Evolutionary conservation across 2,888 invertebrate species (phyloP).

Genomic region (Synergus laeviventris): DNA sequence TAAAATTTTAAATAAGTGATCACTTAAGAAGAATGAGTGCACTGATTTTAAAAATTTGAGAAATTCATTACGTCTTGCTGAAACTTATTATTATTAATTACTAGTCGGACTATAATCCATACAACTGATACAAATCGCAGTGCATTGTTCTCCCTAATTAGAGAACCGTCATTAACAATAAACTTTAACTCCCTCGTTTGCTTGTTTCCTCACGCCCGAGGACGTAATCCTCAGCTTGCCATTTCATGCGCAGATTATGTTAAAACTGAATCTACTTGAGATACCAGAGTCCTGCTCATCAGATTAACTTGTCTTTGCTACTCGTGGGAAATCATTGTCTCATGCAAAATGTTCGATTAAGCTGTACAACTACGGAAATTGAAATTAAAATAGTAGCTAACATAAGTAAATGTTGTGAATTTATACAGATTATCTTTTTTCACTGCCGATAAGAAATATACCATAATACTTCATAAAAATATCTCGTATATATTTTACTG

Average conservation of each 20-base stretch:
- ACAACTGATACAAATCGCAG: slow-evolving; percentile 26
- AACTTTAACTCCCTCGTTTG: slow-evolving; percentile 32
- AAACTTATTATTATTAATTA: slow-evolving; percentile 27
- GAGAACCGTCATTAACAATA: slow-evolving; percentile 29
- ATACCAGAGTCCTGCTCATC: slow-evolving; percentile 35
- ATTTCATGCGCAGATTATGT: slow-evolving; percentile 35
- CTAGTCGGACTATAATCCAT: slow-evolving; percentile 10
- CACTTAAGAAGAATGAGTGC: neutral
- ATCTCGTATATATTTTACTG: too few relatives aligned
- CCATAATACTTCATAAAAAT: too few relatives aligned
- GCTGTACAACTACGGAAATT: neutral
- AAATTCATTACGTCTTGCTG: slow-evolving; percentile 2
- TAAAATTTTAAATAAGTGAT: neutral
- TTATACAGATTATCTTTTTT: too few relatives aligned
- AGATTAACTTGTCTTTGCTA: slow-evolving; percentile 38
- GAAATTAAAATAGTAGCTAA: neutral
- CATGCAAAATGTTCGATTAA: slow-evolving; percentile 36
- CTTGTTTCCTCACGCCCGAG: slow-evolving; percentile 35
- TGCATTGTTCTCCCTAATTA: slow-evolving; percentile 36
- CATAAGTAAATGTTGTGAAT: too few relatives aligned
- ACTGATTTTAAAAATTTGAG: neutral
- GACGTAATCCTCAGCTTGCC: slow-evolving; percentile 33
- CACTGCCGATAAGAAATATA: too few relatives aligned
- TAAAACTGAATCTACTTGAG: slow-evolving; percentile 37
- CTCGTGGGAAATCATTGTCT: slow-evolving; percentile 36